Conservation (phyloP, 2,113 vertebrate species). For the Grammomys dolichurus region DNA sequence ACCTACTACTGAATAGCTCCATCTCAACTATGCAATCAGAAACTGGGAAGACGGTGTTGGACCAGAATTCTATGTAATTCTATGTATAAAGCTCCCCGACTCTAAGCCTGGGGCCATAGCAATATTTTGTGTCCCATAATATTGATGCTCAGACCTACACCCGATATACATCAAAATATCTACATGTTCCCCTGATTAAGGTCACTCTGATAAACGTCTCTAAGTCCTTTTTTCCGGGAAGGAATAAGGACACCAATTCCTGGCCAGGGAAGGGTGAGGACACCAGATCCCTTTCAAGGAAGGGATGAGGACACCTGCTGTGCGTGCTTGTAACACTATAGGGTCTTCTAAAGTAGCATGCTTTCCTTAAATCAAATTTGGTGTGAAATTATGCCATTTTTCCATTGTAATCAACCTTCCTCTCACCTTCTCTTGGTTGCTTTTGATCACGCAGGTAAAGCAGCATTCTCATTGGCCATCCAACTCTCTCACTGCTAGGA, state of each 20-base stretch:
- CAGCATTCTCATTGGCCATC: neutral
- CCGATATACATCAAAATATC: neutral
- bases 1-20: neutral
- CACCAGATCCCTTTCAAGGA: neutral
- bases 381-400: neutral
- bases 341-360: neutral
- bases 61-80: neutral
- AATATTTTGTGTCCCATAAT: neutral
- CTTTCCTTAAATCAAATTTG: neutral
- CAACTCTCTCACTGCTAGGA: neutral
- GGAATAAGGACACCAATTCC: neutral
- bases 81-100: neutral
- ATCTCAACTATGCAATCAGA: neutral
- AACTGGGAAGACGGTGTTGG: neutral
- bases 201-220: neutral
- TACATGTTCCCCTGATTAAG: neutral
- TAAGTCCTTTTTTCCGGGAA: too few species aligned
- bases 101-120: neutral
- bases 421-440: neutral
- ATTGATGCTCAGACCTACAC: neutral
- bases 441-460: constrained; percentile 39
- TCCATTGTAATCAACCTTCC: neutral
- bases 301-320: neutral
- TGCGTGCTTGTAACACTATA: neutral
- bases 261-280: neutral